Base-by-base conservation (phyloP, 2,113 vertebrate species). In the Tympanuchus pallidicinctus region DNA sequence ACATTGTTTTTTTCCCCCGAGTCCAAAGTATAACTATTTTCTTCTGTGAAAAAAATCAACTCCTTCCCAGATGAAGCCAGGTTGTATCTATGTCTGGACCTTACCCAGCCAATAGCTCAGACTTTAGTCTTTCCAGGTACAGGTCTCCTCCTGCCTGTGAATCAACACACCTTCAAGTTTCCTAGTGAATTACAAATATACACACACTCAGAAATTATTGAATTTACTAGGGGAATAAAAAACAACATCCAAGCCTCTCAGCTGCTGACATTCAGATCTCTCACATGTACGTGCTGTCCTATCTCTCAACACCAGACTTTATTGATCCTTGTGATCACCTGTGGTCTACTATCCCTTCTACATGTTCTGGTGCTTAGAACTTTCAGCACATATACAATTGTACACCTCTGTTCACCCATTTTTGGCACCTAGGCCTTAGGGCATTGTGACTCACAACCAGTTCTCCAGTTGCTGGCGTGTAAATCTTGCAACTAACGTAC, bases 331-430 rank as follows among this genome's bases (percentile, higher is more conserved):
- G 27, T 24, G 54, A 69, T 12, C 45, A 20, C 14, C 5, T 80
- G 22, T 1, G 3, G 11, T 30, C 38, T 30, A 64, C 22, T 40
- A 30, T 19, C 72, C 11, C 22, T 60, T 6, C 38, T 87, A 14
- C 20, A 25, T 0, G 0, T 18, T 20, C 10, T 47, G 14, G 5
- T n/a, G 13, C 6, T 43, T 34, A 10, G 12, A 34, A 10, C 16
- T 87, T 64, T 66, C 27, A 43, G 42, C 6, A 5, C 22, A 7
- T 3, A 3, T 19, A 10, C 7, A 40, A 43, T 34, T 6, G 43
- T 11, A 48, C 2, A 11, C 9, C 6, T 11, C 34, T 8, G 13
- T 45, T 11, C 14, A 43, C 60, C n/a, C 66, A 38, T 0, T 13
- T 56, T 34, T 50, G 48, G 6, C 30, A 71, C 19, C 27, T 60